Conservation (phyloP, 2,888 invertebrate genomes). For the Scotopteryx bipunctaria region DNA sequence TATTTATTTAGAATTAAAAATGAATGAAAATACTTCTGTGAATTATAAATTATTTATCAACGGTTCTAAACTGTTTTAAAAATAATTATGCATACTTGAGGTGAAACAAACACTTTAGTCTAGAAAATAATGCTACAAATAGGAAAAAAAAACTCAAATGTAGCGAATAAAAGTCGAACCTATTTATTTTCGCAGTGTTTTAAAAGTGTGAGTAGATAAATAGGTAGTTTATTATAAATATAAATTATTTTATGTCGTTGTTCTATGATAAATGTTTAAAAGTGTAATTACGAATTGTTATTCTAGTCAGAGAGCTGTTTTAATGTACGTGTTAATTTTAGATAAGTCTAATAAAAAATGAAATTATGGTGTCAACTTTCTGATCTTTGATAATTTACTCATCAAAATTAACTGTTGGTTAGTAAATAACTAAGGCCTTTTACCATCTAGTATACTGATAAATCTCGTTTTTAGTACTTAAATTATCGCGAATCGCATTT, state of each 20-base stretch:
- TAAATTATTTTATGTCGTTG: slow-evolving; percentile 64
- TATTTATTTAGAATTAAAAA: slow-evolving; percentile 6
- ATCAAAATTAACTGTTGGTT: too few species aligned
- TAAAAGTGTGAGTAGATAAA: slow-evolving; percentile 20
- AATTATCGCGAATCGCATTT: slow-evolving; percentile 12
- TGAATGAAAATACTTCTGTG: neutral
- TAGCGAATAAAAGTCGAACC: neutral
- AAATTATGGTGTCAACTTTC: slow-evolving; percentile 30
- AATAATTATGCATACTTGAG: too few species aligned
- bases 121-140: slow-evolving; percentile 6
- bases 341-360: slow-evolving; percentile 42
- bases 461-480: slow-evolving; percentile 28
- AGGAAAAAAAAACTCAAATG: neutral
- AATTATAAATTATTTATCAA: neutral
- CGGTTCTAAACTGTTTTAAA: slow-evolving; percentile 20
- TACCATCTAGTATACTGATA: slow-evolving; percentile 13
- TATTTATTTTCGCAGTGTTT: slow-evolving; percentile 23
- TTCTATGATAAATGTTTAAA: slow-evolving; percentile 70
- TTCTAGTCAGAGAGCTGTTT: slow-evolving; percentile 77
- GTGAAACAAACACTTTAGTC: neutral
- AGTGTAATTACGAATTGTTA: slow-evolving; percentile 67
- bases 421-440: too few species aligned
- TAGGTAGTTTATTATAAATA: slow-evolving; percentile 13
- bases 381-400: neutral
- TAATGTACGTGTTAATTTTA: slow-evolving; percentile 67